Conservation (phyloP, 2,797 vertebrate species). For the Danio kyathit region DNA sequence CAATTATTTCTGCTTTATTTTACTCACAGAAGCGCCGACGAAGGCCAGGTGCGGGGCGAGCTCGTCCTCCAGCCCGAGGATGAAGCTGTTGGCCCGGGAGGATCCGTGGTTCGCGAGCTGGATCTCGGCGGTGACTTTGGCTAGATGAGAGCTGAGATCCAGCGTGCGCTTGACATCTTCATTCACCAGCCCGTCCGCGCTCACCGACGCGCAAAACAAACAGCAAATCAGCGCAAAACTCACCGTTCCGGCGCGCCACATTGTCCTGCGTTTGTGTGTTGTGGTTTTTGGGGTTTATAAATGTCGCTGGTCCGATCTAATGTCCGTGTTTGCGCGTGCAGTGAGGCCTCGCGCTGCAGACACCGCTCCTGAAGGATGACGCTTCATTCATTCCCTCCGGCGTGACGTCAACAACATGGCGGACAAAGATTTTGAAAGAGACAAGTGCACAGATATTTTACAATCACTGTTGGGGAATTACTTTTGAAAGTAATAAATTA, state of each 20-base stretch:
- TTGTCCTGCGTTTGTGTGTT: background rate
- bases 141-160: slow-evolving; percentile 92
- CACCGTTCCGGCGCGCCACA: background rate
- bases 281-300: background rate
- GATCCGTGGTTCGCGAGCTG: slow-evolving; percentile 84
- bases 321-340: background rate
- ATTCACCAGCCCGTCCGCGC: slow-evolving; percentile 81
- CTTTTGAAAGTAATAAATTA: no score
- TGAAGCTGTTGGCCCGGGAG: slow-evolving; percentile 80
- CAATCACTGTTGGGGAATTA: no score
- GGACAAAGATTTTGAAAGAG: slow-evolving; percentile 2
- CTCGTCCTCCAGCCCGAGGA: slow-evolving; percentile 87
- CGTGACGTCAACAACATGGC: slow-evolving; percentile 65
- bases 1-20: background rate
- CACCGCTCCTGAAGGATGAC: slow-evolving; percentile 78
- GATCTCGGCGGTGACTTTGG: slow-evolving; percentile 91
- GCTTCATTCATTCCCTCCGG: slow-evolving; percentile 73
- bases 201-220: slow-evolving; percentile 60
- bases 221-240: slow-evolving; percentile 39
- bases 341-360: slow-evolving; percentile 71
- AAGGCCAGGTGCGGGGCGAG: slow-evolving; percentile 87
- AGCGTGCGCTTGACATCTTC: slow-evolving; percentile 93
- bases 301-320: background rate
- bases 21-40: slow-evolving; percentile 90
- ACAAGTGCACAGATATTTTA: no score